A percentile compares a stretch with the other conserved stretches of the same genome.
These are phyloP conservation scores for Eilema griseolum DNA, from an alignment of 2,888 invertebrate genomes.

Conservation along the genomic window DNA sequence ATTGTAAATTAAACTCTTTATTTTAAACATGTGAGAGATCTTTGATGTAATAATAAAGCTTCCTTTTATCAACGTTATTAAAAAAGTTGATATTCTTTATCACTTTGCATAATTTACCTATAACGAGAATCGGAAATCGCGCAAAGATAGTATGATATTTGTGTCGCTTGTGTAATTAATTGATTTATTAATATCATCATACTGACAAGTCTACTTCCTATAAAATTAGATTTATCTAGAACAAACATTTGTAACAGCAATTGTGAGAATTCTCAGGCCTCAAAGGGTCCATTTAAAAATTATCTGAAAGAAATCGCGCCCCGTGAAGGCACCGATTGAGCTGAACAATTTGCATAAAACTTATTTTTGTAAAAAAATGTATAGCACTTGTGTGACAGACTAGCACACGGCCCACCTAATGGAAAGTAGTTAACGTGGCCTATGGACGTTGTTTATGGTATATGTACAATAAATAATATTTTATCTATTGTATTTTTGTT, in stretches of 20 bases:
- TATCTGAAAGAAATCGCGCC: no score
- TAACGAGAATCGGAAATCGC: not conserved
- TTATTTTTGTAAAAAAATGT: no score
- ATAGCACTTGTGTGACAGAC: no score
- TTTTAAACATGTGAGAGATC: not conserved
- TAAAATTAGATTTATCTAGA: not conserved
- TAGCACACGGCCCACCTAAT: no score
- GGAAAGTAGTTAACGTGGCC: no score
- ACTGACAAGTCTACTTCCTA: not conserved
- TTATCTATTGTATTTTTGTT: no score
- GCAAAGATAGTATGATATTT: not conserved
- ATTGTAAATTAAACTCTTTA: not conserved
- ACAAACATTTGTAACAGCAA: not conserved
- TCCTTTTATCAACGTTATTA: not conserved
- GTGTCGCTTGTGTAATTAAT: not conserved
- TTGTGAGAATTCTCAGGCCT: no score
- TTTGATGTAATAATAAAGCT: not conserved
- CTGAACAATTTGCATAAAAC: no score
- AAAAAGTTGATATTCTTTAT: not conserved
- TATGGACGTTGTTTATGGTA: no score
- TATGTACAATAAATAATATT: no score
- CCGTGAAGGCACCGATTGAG: no score
- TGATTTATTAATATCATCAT: not conserved
- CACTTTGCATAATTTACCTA: not conserved
- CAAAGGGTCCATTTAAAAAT: no score